Evolutionary conservation across 2,888 invertebrate species (phyloP).

Genomic region (Tipula lateralis): DNA sequence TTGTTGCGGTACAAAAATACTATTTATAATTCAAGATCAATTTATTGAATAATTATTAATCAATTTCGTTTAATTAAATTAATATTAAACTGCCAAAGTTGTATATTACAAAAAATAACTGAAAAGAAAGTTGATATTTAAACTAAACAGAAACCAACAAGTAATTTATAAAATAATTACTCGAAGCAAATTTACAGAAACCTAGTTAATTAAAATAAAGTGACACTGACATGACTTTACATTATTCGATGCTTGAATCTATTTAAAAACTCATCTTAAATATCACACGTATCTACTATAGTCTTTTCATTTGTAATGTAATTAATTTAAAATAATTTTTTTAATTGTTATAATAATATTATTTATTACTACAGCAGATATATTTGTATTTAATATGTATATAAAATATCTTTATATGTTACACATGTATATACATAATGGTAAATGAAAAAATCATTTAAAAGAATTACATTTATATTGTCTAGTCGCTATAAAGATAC

Average conservation of each 20-base stretch:
- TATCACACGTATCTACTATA: not conserved
- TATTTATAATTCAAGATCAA: not conserved
- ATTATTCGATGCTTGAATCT: no score
- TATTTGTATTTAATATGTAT: not conserved
- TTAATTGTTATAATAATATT: not conserved
- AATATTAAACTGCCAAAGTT: not conserved
- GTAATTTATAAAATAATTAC: not conserved
- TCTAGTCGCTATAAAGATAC: slow-evolving; percentile 11
- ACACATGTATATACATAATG: no score
- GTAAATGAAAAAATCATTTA: not conserved
- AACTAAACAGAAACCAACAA: not conserved
- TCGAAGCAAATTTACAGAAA: not conserved
- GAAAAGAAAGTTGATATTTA: slow-evolving; percentile 9
- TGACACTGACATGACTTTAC: no score
- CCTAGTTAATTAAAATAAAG: not conserved
- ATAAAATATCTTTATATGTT: no score
- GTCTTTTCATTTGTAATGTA: not conserved
- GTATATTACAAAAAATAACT: not conserved
- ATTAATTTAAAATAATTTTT: not conserved
- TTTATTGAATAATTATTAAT: not conserved
- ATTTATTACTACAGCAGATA: not conserved
- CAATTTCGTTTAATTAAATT: not conserved
- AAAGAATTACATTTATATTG: slow-evolving; percentile 15
- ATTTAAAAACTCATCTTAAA: not conserved
- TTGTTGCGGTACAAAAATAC: not conserved